A percentile compares a stretch with the other conserved stretches of the same genome.
Conservation (phyloP, 2,888 invertebrate species). For the Nomada flava region DNA sequence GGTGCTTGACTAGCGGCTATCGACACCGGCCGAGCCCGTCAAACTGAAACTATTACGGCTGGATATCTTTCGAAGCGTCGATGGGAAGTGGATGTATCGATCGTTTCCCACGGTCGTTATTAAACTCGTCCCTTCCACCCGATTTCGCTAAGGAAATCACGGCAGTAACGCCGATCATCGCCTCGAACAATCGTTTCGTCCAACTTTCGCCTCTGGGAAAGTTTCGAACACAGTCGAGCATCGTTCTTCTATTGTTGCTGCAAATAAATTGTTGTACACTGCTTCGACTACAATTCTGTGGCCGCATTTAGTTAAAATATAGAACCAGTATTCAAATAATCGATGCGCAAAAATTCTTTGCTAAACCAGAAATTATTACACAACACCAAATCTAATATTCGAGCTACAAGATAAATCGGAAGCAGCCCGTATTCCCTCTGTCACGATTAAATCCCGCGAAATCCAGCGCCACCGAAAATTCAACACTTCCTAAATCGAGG, state of each 20-base stretch:
- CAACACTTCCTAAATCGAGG: not conserved
- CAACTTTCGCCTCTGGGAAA: constrained; percentile 3
- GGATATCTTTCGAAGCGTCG: constrained; percentile 41
- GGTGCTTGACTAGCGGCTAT: constrained; percentile 33
- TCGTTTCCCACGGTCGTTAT: constrained; percentile 26
- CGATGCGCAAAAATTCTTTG: no score
- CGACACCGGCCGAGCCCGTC: constrained; percentile 23
- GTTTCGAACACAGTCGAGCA: constrained; percentile 4
- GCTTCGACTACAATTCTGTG: no score
- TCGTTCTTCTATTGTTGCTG: not conserved
- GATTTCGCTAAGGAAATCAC: constrained; percentile 18
- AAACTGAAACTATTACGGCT: constrained; percentile 37
- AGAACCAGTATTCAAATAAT: no score
- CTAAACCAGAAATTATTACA: no score
- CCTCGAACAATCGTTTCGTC: constrained; percentile 2
- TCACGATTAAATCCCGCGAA: not conserved
- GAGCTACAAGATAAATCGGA: no score
- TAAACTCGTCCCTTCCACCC: constrained; percentile 35
- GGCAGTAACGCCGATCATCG: constrained; percentile 9
- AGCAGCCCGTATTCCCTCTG: no score
- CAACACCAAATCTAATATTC: no score
- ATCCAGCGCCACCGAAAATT: constrained; percentile 1
- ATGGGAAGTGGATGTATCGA: constrained; percentile 25
- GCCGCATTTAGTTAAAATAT: no score
- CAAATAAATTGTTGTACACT: no score